A percentile compares a stretch with the other conserved stretches of the same genome.
phyloP scores from a whole-genome alignment of 1,140 invertebrate species.

The Paramacrobiotus metropolitanus region DNA sequence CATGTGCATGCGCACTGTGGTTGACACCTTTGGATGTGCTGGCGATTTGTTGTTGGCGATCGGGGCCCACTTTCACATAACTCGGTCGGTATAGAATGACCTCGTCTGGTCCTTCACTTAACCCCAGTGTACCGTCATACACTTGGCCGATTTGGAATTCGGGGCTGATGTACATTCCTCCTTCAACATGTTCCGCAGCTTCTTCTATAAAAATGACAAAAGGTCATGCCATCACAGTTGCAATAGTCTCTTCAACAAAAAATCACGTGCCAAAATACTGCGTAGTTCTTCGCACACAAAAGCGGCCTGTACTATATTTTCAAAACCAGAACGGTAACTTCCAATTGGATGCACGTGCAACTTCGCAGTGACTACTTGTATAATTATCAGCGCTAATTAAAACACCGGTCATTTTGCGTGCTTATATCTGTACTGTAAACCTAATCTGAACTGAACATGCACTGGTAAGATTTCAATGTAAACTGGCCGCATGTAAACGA shows the following conservation, averaged over 20 bases:
- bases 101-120: slow-evolving; percentile 23
- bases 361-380: background rate
- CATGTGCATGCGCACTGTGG: no score
- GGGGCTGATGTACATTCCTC: slow-evolving; percentile 51
- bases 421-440: no score
- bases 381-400: no score
- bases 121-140: slow-evolving; percentile 39
- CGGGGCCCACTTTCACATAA: slow-evolving; percentile 31
- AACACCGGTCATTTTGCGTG: no score
- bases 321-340: slow-evolving; percentile 14
- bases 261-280: no score
- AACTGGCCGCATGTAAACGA: no score
- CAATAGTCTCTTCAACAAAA: no score
- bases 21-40: no score
- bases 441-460: no score
- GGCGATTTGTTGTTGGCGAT: background rate
- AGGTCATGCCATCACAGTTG: no score
- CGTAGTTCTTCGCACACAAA: no score
- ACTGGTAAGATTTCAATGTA: no score
- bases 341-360: background rate
- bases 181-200: slow-evolving; percentile 44
- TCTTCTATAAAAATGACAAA: slow-evolving; percentile 37
- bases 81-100: slow-evolving; percentile 39
- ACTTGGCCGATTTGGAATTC: slow-evolving; percentile 57
- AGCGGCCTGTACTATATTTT: slow-evolving; percentile 5